Base-by-base conservation (phyloP, 1,140 invertebrate species). In the Aphidius gifuensis region DNA sequence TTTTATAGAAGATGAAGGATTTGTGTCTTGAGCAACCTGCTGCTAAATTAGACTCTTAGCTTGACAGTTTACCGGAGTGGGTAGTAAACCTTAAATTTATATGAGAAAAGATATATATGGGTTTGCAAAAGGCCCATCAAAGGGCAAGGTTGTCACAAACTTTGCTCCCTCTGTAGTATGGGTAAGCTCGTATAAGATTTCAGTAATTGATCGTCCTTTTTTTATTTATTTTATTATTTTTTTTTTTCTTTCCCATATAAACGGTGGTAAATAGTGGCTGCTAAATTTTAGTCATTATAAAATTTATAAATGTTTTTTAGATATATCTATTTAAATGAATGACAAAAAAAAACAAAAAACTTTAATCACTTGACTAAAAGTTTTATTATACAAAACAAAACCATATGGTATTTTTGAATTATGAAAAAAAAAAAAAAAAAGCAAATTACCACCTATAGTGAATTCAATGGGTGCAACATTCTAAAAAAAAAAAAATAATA, bases 11-110 rank as follows among this genome's bases (percentile, higher is more conserved):
- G 50, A 40, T 48, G 46, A 57, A 58, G 45, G 56, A 54, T 58
- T n/a, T 40, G 16, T 48, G 46, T 21, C 39, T 50, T 45, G 45
- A 47, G 23, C 53, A 38, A 49, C 16, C 21, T 68, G 65, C 23
- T 32, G 69, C 67, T 73, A 70, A 73, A 73, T 73, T 73, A 73
- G 69, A 64, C 67, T 61, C 67, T 63, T 66, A 63, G 65, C 58
- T 32, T 60, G 61, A 55, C 58, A 66, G 58, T 54, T 45, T 45
- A 42, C 39, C 2, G 23, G 44, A 55, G 16, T 48, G 45, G 48
- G 57, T 44, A 45, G 62, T 66, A 68, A 71, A 72, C 69, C 70
- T 66, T 69, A 68, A 72, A 71, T 71, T 32, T 72, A 71, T 72
- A 71, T 71, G 68, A 69, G 65, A 64, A 66, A 64, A 67, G 69